phyloP scores from a whole-genome alignment of 2,797 vertebrate genomes.

The Hemibagrus guttatus region DNA sequence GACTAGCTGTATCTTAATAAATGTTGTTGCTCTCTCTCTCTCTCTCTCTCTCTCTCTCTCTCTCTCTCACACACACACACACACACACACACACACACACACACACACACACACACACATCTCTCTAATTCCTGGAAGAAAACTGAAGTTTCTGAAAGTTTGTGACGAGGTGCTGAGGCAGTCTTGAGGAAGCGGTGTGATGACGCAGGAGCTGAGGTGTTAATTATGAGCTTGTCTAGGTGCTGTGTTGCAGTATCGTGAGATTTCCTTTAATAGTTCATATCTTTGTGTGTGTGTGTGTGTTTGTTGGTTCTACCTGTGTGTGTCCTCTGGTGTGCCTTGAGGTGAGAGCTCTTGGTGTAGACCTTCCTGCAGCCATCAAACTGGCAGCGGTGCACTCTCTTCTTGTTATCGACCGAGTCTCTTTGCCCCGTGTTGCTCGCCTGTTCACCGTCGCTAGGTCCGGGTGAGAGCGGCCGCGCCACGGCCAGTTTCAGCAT shows the following conservation, averaged over 20 bases:
- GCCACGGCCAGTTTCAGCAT: conserved; percentile 89
- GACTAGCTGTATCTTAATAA: background rate
- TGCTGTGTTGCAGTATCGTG: background rate
- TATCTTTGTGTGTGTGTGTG: background rate
- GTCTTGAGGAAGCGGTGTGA: background rate
- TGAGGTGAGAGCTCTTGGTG: conserved; percentile 99
- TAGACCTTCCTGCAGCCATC: conserved; percentile 99
- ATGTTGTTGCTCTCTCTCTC: no score
- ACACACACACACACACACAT: background rate
- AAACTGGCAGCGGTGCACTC: conserved; percentile 98
- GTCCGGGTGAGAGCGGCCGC: conserved; percentile 80
- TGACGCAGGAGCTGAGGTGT: background rate
- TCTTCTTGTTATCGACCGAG: conserved; percentile 95
- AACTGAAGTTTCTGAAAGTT: conserved; percentile 66
- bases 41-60: no score
- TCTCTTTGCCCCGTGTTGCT: conserved; percentile 68
- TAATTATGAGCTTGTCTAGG: background rate
- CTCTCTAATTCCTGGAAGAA: conserved; percentile 69
- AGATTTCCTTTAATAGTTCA: background rate
- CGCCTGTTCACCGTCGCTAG: conserved; percentile 87
- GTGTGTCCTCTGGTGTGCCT: conserved; percentile 98
- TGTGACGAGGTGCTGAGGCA: background rate
- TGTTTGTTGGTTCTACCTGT: conserved; percentile 82
- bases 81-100: background rate
- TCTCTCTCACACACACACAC: background rate